Evolutionary conservation across 2,113 vertebrate species (phyloP).

Genomic region (Hydrolagus affinis): DNA sequence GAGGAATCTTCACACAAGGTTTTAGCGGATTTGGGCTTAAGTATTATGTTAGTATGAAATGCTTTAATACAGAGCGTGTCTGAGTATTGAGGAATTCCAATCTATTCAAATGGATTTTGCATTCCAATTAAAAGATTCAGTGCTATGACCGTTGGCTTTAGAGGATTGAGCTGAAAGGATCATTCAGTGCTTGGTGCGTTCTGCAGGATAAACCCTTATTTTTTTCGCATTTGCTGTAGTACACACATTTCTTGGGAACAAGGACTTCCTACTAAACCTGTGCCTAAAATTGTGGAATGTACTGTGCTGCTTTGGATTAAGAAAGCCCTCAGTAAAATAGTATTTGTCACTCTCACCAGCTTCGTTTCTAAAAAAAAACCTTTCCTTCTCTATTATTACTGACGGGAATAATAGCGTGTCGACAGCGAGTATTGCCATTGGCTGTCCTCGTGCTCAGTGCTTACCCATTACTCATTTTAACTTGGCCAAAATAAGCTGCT

Average conservation of each 20-base stretch:
- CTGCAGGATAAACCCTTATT: background rate
- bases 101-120: background rate
- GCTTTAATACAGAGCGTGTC: background rate
- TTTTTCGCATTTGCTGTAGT: background rate
- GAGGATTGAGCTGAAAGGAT: background rate
- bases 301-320: background rate
- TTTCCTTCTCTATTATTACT: background rate
- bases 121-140: background rate
- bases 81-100: background rate
- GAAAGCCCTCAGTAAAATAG: background rate
- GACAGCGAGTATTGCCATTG: background rate
- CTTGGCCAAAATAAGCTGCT: slow-evolving; percentile 19
- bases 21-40: background rate
- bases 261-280: background rate
- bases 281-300: slow-evolving; percentile 28
- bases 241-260: background rate
- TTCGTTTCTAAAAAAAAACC: background rate
- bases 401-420: background rate
- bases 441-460: background rate
- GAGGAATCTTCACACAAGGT: background rate
- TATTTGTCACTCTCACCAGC: background rate
- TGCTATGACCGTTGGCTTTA: background rate
- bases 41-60: background rate
- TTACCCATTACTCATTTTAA: slow-evolving; percentile 11
- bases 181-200: slow-evolving; percentile 3